These are phyloP conservation scores for Melieria crassipennis DNA, from an alignment of 2,888 invertebrate species.

Conservation along the genomic window DNA sequence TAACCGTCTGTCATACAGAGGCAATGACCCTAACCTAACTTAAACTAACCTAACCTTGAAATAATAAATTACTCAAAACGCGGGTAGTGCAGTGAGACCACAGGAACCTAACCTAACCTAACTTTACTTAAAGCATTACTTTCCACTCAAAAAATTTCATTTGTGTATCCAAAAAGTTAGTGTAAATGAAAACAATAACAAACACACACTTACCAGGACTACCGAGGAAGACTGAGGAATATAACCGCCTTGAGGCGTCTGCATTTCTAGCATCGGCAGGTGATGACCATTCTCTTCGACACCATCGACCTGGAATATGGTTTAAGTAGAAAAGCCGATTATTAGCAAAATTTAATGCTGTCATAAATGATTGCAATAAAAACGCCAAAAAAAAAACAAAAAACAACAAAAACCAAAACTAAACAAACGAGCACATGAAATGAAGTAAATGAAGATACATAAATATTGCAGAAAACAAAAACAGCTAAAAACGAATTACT, in stretches of 20 bases:
- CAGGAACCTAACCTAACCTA: too few species aligned
- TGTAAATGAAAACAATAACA: neutral
- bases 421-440: slow-evolving; percentile 11
- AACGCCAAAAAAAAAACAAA: neutral
- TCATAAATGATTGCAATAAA: neutral
- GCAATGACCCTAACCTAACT: too few species aligned
- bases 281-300: slow-evolving; percentile 90
- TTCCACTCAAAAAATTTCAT: neutral
- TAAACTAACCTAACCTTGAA: too few species aligned
- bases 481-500: slow-evolving; percentile 27
- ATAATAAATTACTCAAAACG: too few species aligned
- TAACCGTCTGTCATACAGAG: too few species aligned
- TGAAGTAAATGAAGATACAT: slow-evolving; percentile 10
- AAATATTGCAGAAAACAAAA: slow-evolving; percentile 14
- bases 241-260: slow-evolving; percentile 83
- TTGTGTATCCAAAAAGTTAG: neutral
- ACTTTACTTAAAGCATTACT: too few species aligned
- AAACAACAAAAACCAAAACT: slow-evolving; percentile 3
- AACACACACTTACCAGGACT: slow-evolving; percentile 75
- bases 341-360: slow-evolving; percentile 37
- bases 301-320: slow-evolving; percentile 85
- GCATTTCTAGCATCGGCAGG: slow-evolving; percentile 83
- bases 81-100: too few species aligned
- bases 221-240: slow-evolving; percentile 93
- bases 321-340: slow-evolving; percentile 46